Evolutionary conservation across 2,113 vertebrate genomes (phyloP).

Genomic region (Struthio camelus): DNA sequence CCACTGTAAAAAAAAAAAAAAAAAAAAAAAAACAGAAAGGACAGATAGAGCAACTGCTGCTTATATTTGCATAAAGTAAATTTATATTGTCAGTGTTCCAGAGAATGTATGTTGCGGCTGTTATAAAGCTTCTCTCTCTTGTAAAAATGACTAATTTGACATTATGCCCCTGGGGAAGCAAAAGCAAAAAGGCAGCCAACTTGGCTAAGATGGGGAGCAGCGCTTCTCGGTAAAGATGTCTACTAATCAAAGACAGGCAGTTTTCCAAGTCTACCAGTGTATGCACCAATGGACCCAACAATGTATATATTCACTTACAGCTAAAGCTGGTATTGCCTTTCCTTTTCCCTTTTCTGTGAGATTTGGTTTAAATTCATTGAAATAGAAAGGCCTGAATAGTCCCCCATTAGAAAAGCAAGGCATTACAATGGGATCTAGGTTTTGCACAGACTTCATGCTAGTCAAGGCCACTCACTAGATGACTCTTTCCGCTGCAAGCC

Average conservation of each 20-base stretch:
- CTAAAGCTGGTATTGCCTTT: not conserved
- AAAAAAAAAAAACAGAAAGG: not conserved
- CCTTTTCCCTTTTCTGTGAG: not conserved
- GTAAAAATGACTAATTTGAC: slow-evolving; percentile 55
- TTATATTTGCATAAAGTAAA: not conserved
- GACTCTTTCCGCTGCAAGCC: rapidly evolving
- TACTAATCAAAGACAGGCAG: not conserved
- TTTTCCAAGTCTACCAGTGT: not conserved
- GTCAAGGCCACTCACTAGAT: not conserved
- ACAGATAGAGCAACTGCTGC: not conserved
- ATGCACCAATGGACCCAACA: not conserved
- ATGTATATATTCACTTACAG: not conserved
- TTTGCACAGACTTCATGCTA: not conserved
- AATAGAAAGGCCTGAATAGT: not conserved
- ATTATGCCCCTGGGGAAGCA: not conserved
- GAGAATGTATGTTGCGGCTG: not conserved
- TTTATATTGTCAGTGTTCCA: slow-evolving; percentile 18
- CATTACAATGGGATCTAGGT: not conserved
- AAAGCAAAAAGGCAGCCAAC: slow-evolving; percentile 10
- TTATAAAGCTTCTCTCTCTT: slow-evolving; percentile 17
- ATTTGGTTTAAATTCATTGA: not conserved
- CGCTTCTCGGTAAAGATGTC: not conserved
- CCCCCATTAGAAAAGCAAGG: not conserved
- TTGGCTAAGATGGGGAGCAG: not conserved
- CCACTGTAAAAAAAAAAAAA: not conserved